These are phyloP conservation scores for Chloroceryle amazona DNA, from an alignment of 2,797 vertebrate genomes.

Conservation along the genomic window DNA sequence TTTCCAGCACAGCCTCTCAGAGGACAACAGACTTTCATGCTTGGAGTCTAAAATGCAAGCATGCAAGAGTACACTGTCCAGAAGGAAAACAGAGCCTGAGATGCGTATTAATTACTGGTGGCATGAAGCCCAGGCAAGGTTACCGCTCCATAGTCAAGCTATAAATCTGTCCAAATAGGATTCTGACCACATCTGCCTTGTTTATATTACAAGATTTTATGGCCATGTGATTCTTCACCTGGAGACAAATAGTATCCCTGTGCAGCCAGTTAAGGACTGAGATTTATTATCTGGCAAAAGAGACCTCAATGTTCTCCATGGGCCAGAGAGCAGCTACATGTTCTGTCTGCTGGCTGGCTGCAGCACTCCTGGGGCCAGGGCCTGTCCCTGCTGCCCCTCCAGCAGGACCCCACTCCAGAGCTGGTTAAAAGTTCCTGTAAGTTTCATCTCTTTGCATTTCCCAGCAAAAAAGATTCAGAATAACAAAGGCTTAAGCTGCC, in stretches of 20 bases:
- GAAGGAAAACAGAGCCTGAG: slow-evolving; percentile 64
- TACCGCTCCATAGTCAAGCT: slow-evolving; percentile 51
- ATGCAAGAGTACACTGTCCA: slow-evolving; percentile 49
- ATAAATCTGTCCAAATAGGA: slow-evolving; percentile 75
- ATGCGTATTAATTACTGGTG: slow-evolving; percentile 61
- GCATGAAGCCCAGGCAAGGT: slow-evolving; percentile 65
- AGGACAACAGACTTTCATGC: not conserved
- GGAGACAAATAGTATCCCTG: slow-evolving; percentile 14
- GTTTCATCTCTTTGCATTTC: not conserved
- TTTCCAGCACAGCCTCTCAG: not conserved
- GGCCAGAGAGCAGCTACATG: not conserved
- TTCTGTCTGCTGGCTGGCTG: not conserved
- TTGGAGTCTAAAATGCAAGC: not conserved
- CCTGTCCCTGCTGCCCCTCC: not conserved
- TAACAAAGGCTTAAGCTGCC: not conserved
- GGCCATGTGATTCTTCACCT: slow-evolving; percentile 71
- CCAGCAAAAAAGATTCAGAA: not conserved
- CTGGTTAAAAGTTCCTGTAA: not conserved
- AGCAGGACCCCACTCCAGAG: rapidly evolving
- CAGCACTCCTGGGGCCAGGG: rapidly evolving
- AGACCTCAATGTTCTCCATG: not conserved
- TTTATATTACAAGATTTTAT: slow-evolving; percentile 67
- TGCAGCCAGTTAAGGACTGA: not conserved
- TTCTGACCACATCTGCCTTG: slow-evolving; percentile 42
- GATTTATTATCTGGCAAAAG: not conserved